These are phyloP conservation scores for Polypedilum pembai DNA, from an alignment of 1,140 invertebrate species.

Conservation along the genomic window DNA sequence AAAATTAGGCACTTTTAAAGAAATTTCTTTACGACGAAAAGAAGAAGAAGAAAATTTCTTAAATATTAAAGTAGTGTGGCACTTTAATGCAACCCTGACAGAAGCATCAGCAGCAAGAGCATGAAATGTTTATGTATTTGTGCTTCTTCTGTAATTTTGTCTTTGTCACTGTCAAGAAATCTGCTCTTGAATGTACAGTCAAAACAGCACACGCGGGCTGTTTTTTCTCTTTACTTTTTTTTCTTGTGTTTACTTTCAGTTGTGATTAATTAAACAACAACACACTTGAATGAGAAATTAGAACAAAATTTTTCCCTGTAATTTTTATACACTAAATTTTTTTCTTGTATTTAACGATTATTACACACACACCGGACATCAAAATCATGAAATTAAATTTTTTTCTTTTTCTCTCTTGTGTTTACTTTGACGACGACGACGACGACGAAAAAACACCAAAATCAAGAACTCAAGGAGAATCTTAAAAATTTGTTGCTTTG, in stretches of 20 bases:
- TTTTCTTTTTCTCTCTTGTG: too few relatives aligned
- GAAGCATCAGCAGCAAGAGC: background rate
- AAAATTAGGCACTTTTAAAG: slow-evolving; percentile 24
- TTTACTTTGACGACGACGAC: too few relatives aligned
- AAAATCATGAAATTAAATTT: too few relatives aligned
- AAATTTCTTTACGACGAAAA: background rate
- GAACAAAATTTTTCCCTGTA: too few relatives aligned
- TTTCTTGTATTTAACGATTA: too few relatives aligned
- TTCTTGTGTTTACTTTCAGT: background rate
- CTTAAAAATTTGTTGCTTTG: background rate
- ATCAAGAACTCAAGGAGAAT: background rate
- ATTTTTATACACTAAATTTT: too few relatives aligned
- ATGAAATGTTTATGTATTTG: slow-evolving; percentile 19
- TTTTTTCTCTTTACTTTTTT: slow-evolving; percentile 1
- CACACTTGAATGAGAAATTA: too few relatives aligned
- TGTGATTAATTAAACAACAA: too few relatives aligned
- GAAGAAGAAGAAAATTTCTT: background rate
- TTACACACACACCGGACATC: too few relatives aligned
- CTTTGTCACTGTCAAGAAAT: background rate
- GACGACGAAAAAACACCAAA: too few relatives aligned
- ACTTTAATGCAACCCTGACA: slow-evolving; percentile 16
- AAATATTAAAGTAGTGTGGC: slow-evolving; percentile 18
- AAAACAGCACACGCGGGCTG: background rate
- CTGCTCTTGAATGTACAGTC: background rate
- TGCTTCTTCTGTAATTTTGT: background rate